A percentile compares a stretch with the other conserved stretches of the same genome.
Conservation (phyloP, 1,140 invertebrate genomes). For the Leguminivora glycinivorella region DNA sequence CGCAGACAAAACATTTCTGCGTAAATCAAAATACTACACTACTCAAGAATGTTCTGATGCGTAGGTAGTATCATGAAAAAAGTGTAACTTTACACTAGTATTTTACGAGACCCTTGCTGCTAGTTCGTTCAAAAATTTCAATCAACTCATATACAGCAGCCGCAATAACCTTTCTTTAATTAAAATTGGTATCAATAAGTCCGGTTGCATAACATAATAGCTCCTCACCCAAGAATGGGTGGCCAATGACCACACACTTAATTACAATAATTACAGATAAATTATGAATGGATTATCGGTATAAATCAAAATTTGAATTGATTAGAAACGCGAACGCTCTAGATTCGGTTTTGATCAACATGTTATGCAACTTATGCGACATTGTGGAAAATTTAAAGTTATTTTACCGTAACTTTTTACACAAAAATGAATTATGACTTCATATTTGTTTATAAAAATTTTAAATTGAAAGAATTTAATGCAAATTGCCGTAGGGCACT, state of each 20-base stretch:
- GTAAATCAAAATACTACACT: neutral
- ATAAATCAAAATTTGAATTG: constrained; percentile 24
- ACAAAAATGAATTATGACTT: neutral
- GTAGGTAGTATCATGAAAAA: too few species aligned
- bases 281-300: constrained; percentile 22
- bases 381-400: neutral
- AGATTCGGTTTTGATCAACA: neutral
- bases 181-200: constrained; percentile 15
- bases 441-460: neutral
- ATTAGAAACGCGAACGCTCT: constrained; percentile 22
- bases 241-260: constrained; percentile 16
- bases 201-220: constrained; percentile 14
- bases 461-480: neutral
- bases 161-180: constrained; percentile 7
- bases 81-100: too few species aligned
- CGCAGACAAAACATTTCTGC: constrained; percentile 10
- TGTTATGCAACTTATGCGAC: neutral
- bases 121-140: neutral
- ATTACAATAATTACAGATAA: constrained; percentile 25
- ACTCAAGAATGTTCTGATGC: neutral
- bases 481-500: neutral
- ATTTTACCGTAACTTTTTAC: neutral
- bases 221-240: constrained; percentile 8
- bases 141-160: neutral
- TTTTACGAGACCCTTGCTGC: neutral